Evolutionary conservation across 2,888 invertebrate species (phyloP).

Genomic region (Magallana nippona): DNA sequence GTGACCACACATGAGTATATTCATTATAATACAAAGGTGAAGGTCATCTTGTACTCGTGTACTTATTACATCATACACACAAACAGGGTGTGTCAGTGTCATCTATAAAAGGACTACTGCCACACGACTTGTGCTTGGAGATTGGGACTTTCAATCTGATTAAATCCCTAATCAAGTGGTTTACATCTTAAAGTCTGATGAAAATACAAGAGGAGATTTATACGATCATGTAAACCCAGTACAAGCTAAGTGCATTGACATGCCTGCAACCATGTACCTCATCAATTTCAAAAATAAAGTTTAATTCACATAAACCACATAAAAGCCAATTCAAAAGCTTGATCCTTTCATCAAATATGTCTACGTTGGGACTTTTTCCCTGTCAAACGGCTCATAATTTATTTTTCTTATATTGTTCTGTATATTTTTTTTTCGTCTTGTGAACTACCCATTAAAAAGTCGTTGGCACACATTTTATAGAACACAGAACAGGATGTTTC

Average conservation of each 20-base stretch:
- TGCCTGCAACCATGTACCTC: neutral
- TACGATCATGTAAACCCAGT: neutral
- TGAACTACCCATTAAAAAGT: conserved; percentile 26
- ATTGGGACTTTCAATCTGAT: conserved; percentile 17
- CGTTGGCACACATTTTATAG: conserved; percentile 7
- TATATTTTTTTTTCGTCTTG: neutral
- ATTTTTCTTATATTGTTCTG: neutral
- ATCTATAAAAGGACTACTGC: conserved; percentile 6
- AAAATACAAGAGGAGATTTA: conserved; percentile 18
- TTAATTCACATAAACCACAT: conserved; percentile 29
- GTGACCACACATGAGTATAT: neutral
- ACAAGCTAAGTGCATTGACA: neutral
- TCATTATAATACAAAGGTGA: neutral
- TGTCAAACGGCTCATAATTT: neutral
- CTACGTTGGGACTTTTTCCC: neutral
- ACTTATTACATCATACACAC: neutral
- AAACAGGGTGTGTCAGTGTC: conserved; percentile 10
- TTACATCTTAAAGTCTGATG: conserved; percentile 21
- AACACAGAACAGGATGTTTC: conserved; percentile 1
- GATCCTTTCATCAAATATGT: conserved; percentile 8
- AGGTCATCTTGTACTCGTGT: conserved; percentile 4
- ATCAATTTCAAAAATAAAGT: conserved; percentile 20
- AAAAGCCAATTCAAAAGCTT: neutral
- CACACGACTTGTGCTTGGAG: conserved; percentile 3
- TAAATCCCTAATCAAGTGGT: conserved; percentile 22